These are phyloP conservation scores for Stomatorhinus walkeri DNA, from an alignment of 2,797 vertebrate species.

Conservation along the genomic window DNA sequence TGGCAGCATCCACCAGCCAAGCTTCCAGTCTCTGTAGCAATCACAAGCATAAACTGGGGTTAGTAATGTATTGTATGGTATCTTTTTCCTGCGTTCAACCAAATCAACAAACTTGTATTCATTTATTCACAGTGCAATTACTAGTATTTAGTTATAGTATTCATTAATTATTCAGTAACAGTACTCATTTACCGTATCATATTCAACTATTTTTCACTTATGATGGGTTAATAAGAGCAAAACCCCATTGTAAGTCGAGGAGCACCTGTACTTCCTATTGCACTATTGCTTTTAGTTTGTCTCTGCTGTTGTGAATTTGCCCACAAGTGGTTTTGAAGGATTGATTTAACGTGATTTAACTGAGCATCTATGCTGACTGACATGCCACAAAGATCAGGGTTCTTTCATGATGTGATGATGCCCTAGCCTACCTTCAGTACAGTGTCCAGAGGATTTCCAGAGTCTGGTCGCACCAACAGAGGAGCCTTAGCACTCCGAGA, in stretches of 20 bases:
- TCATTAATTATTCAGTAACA: neutral
- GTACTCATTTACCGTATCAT: neutral
- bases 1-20: neutral
- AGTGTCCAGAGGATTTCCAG: constrained; percentile 91
- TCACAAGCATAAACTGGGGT: neutral
- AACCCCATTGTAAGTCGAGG: neutral
- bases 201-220: neutral
- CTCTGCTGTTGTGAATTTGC: neutral
- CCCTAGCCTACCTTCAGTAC: constrained; percentile 80
- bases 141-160: neutral
- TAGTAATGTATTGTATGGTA: neutral
- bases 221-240: neutral
- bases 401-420: neutral
- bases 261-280: neutral
- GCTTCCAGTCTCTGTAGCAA: neutral
- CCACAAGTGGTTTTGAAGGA: neutral
- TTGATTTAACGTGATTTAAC: neutral
- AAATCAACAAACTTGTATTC: neutral
- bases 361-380: neutral
- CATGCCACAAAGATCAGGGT: neutral
- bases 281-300: neutral
- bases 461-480: constrained; percentile 88
- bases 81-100: neutral
- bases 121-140: neutral
- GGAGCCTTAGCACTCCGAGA: constrained; percentile 81